Percentiles rank a stretch among this genome's conserved stretches.
Evolutionary conservation across 2,888 invertebrate genomes (phyloP).

Genomic region (Andrena minutula): DNA sequence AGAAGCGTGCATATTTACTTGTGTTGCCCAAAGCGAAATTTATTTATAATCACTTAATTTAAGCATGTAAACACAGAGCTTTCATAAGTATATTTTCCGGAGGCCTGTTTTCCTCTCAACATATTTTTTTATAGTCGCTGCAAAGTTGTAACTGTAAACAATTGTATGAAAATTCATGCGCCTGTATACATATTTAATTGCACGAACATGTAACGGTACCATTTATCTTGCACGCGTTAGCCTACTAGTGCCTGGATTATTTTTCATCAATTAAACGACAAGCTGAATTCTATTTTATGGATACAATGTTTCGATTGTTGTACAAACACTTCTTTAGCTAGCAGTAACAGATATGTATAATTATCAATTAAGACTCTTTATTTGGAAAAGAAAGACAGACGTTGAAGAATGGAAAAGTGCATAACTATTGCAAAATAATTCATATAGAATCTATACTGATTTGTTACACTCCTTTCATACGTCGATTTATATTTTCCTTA

Average conservation of each 20-base stretch:
- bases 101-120: conserved; percentile 10
- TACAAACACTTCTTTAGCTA: background rate
- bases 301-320: background rate
- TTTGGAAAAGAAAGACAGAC: background rate
- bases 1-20: conserved; percentile 10
- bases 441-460: no score
- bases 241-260: conserved; percentile 7
- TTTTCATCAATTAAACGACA: background rate
- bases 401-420: background rate
- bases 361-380: background rate
- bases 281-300: conserved; percentile 4
- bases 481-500: conserved; percentile 23
- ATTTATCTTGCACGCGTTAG: conserved; percentile 21
- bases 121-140: conserved; percentile 13
- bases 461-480: conserved; percentile 9
- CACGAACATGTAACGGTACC: background rate
- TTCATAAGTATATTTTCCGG: conserved; percentile 1
- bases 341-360: background rate
- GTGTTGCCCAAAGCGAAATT: conserved; percentile 45
- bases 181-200: background rate
- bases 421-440: background rate
- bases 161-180: conserved; percentile 23
- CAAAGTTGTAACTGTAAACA: background rate
- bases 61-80: conserved; percentile 28
- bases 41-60: conserved; percentile 38